Evolutionary conservation across 2,113 vertebrate genomes (phyloP).

Genomic region (Carettochelys insculpta): DNA sequence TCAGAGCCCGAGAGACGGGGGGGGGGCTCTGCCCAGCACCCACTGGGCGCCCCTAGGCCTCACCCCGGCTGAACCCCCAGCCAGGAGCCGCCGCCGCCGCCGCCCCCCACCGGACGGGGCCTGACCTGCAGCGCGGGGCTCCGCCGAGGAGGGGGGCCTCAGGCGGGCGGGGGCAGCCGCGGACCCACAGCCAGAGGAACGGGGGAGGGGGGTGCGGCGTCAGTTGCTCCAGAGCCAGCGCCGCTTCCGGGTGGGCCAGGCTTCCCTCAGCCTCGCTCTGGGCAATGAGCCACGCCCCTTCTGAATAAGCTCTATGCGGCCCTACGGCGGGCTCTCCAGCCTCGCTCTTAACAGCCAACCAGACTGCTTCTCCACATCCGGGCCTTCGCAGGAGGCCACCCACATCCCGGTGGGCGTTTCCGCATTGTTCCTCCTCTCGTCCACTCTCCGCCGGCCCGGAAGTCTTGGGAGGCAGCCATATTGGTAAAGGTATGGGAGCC

Average conservation of each 20-base stretch:
- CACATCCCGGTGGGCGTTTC: accelerated
- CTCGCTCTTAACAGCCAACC: not conserved
- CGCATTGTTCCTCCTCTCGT: not conserved
- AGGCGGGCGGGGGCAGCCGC: no score
- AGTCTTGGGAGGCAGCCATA: not conserved
- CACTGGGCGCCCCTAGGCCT: accelerated
- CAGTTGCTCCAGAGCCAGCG: not conserved
- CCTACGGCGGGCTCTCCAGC: accelerated
- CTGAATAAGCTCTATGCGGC: not conserved
- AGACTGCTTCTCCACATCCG: accelerated
- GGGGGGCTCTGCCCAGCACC: no score
- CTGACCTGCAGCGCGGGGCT: not conserved
- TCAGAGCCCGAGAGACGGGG: accelerated
- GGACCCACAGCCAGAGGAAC: not conserved
- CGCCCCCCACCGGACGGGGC: not conserved
- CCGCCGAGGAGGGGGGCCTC: no score
- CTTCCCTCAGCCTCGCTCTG: not conserved
- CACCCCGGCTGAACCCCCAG: no score
- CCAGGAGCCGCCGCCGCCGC: no score
- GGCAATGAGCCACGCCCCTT: not conserved
- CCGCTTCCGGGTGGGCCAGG: slow-evolving; percentile 40
- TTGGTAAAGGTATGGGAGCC: not conserved
- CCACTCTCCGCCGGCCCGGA: not conserved
- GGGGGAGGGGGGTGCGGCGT: no score
- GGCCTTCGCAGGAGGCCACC: accelerated